Evolutionary conservation across 2,888 invertebrate species (phyloP).

Genomic region (Hyppa rectilinea): DNA sequence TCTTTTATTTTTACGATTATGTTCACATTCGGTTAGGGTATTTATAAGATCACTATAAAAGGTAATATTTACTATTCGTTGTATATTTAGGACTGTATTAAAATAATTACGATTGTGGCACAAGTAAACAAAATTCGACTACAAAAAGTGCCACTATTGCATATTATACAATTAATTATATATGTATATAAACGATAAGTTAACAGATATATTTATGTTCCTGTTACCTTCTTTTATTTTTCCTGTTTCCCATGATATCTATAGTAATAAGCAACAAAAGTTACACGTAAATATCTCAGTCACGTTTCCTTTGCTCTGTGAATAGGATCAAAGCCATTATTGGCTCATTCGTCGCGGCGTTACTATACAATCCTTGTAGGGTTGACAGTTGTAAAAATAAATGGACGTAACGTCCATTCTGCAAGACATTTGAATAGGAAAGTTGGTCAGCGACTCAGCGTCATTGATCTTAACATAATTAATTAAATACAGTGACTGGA

Average conservation of each 20-base stretch:
- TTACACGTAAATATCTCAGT: conserved; percentile 67
- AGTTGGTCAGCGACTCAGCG: conserved; percentile 10
- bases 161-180: not conserved
- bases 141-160: not conserved
- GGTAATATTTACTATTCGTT: not conserved
- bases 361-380: conserved; percentile 47
- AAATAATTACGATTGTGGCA: not conserved
- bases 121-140: not conserved
- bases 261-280: conserved; percentile 54
- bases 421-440: conserved; percentile 31
- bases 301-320: conserved; percentile 73
- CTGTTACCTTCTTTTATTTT: conserved; percentile 14
- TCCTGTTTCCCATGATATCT: conserved; percentile 29
- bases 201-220: not conserved
- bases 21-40: not conserved
- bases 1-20: not conserved
- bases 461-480: conserved; percentile 38
- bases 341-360: conserved; percentile 65
- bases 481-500: conserved; percentile 2
- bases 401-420: conserved; percentile 20
- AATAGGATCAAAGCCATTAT: conserved; percentile 69
- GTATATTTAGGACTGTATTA: not conserved
- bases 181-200: not conserved
- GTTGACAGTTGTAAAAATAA: conserved; percentile 46
- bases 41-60: not conserved